Evolutionary conservation across 2,888 invertebrate genomes (phyloP), one percentile per base, ranked within the genome.

Genomic region (Heteromurus nitidus): DNA sequence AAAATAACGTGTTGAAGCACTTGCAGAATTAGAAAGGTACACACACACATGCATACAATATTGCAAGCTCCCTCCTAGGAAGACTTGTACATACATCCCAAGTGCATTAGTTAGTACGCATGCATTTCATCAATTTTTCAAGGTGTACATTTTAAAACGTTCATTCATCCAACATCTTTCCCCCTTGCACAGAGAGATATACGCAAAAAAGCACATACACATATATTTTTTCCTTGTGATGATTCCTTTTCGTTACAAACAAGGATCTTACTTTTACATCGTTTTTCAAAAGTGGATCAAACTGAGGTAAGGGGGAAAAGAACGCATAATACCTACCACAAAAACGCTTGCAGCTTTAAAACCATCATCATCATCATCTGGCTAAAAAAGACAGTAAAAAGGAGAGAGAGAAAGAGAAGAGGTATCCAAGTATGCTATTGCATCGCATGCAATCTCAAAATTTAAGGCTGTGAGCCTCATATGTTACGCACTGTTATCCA

Each of bases 271-370:
- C 47, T 26, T 44, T 67, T 67, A 67, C 67, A 67, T 3, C 36
- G 24, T 30, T 55, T 69, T 58, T 50, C 2, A 69, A 69, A 69
- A 69, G 69, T 69, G 69, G 69, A 69, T 69, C 69, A 69, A 69
- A 55, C 22, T 42, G 47, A 67, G 47, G 47, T 47, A 47, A 67
- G 47, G 47, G n/a, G n/a, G 47, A 16, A 47, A 16, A 47, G 47
- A 16, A 5, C n/a, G 47, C 47, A n/a, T 47, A 47, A 47, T 47
- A 47, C 47, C 47, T 47, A 47, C n/a, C 11, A 5, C 7, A 16
- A 47, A 47, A n/a, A n/a, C n/a, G n/a, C n/a, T n/a, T n/a, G n/a
- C n/a, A n/a, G n/a, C n/a, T n/a, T n/a, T n/a, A n/a, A n/a, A n/a
- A n/a, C n/a, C n/a, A n/a, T n/a, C n/a, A n/a, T n/a, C n/a, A n/a